These are phyloP conservation scores for Mormyrus lacerda DNA, from an alignment of 2,113 vertebrate genomes.

Conservation along the genomic window DNA sequence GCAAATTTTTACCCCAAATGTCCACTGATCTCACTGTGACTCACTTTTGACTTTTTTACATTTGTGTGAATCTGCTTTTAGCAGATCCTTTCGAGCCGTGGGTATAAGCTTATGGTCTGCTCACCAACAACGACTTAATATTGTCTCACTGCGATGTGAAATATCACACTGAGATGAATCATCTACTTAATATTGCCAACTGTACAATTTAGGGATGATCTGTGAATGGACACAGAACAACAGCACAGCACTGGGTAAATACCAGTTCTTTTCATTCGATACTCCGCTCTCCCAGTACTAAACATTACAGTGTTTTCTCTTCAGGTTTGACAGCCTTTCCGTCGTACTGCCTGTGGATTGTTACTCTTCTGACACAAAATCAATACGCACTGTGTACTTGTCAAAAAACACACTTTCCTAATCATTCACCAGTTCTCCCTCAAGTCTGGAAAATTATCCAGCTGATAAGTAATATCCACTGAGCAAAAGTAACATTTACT, in stretches of 20 bases:
- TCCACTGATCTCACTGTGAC: conserved; percentile 45
- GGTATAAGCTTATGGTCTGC: conserved; percentile 23
- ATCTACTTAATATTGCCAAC: not conserved
- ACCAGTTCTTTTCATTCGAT: conserved; percentile 25
- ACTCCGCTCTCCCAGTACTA: conserved; percentile 7
- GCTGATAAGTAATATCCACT: not conserved
- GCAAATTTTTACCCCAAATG: conserved; percentile 33
- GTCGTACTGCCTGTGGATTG: conserved; percentile 2
- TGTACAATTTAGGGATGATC: not conserved
- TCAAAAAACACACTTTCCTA: conserved; percentile 16
- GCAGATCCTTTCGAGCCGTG: not conserved
- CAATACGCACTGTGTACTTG: conserved; percentile 13
- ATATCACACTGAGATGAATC: not conserved
- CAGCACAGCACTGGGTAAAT: not conserved
- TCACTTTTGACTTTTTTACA: conserved; percentile 2
- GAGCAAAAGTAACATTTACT: not conserved
- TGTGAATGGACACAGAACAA: conserved; percentile 6
- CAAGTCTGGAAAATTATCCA: conserved; percentile 10
- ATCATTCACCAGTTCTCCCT: not conserved
- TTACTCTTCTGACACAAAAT: conserved; percentile 34
- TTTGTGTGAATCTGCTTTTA: not conserved
- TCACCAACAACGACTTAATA: conserved; percentile 27
- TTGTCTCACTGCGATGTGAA: not conserved
- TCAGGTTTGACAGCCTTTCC: not conserved
- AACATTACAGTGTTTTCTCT: not conserved